Conservation (phyloP, 2,888 invertebrate species). For the Andricus curvator region DNA sequence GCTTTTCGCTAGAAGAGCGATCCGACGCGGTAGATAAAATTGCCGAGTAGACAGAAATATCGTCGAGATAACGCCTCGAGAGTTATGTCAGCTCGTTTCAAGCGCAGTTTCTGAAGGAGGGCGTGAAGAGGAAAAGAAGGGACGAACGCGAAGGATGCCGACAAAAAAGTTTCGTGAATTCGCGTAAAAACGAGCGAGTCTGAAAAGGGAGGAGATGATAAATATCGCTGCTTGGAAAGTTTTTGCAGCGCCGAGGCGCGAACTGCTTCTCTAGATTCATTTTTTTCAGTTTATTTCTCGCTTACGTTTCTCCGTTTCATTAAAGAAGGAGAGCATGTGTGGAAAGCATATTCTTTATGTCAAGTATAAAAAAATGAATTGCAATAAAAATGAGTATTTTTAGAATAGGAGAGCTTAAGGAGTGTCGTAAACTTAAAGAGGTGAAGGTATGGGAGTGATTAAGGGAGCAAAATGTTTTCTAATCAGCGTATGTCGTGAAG, state of each 20-base stretch:
- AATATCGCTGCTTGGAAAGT: conserved; percentile 61
- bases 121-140: conserved; percentile 39
- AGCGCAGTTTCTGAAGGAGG: conserved; percentile 45
- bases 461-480: conserved; percentile 68
- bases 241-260: conserved; percentile 63
- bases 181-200: conserved; percentile 44
- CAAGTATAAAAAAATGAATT: no score
- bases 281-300: conserved; percentile 43
- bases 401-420: not conserved
- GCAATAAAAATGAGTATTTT: not conserved
- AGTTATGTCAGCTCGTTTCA: conserved; percentile 59
- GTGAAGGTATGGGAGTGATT: conserved; percentile 47
- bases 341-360: no score
- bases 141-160: conserved; percentile 44
- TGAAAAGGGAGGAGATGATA: conserved; percentile 59
- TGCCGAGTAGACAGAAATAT: conserved; percentile 65
- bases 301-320: conserved; percentile 41
- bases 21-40: conserved; percentile 59
- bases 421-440: not conserved
- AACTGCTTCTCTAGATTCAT: conserved; percentile 56
- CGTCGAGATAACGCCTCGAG: conserved; percentile 63
- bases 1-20: conserved; percentile 46
- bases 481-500: conserved; percentile 72
- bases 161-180: conserved; percentile 59
- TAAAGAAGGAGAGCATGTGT: not conserved